Evolutionary conservation across 2,797 vertebrate genomes (phyloP).

Genomic region (Rhinophrynus dorsalis): DNA sequence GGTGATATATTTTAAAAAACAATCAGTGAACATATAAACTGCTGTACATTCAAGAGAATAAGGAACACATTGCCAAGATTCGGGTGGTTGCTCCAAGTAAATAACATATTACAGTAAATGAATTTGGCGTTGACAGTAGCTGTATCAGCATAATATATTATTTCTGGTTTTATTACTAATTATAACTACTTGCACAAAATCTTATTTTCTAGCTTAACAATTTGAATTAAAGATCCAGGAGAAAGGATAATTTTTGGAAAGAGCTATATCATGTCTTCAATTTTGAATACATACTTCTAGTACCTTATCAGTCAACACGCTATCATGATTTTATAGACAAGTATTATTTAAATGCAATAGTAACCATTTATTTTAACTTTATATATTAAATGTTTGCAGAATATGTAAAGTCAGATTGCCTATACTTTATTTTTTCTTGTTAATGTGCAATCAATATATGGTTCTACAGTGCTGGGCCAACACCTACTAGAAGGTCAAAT

Average conservation of each 20-base stretch:
- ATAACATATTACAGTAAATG: constrained; percentile 5
- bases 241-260: too few relatives aligned
- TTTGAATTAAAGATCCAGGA: not conserved
- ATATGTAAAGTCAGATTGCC: too few relatives aligned
- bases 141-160: constrained; percentile 7
- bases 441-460: too few relatives aligned
- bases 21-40: not conserved
- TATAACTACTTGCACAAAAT: constrained; percentile 5
- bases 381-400: not conserved
- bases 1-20: not conserved
- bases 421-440: too few relatives aligned
- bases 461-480: too few relatives aligned
- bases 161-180: constrained; percentile 14
- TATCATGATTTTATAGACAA: too few relatives aligned
- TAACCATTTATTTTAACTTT: too few relatives aligned
- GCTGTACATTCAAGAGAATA: constrained; percentile 7
- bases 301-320: too few relatives aligned
- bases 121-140: constrained; percentile 2
- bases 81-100: constrained; percentile 4
- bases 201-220: not conserved
- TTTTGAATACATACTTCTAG: too few relatives aligned
- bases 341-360: not conserved
- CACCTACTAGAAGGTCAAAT: too few relatives aligned
- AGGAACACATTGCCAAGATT: not conserved
- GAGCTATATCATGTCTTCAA: too few relatives aligned